Base-by-base conservation (phyloP, 2,888 invertebrate genomes). In the Eupithecia vulgata region DNA sequence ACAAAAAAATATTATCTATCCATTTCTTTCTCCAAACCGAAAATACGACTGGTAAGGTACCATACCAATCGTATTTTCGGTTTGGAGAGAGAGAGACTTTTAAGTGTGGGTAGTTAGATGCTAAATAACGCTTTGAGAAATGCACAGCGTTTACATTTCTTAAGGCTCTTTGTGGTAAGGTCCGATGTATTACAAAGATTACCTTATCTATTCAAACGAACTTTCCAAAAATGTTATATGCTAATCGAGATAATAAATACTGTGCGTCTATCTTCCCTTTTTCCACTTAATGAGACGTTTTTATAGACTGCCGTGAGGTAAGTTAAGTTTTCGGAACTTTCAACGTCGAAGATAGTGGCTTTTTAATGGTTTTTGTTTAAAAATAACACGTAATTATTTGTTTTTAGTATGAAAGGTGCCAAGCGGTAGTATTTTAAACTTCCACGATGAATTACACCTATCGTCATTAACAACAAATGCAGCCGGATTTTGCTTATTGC, bases 351-450 rank as follows among this genome's bases (percentile, higher is more conserved):
- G 62, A 64, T 64, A 64, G 35, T 37, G 35, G 5, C 17, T 64
- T 64, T 62, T 35, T 25, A 57, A 64, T 64, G 35, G 62, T 37
- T 64, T 64, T 34, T 35, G 35, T 34, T 64, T 37, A 78, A 78
- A 73, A 76, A 77, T 77, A 77, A 75, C 74, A 73, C 57, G 57
- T 57, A 57, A 57, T 57, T 57, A 25, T 57, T 57, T 57, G 57
- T 25, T 25, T 57, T 57, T 57, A 25, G 57, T 57, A 57, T 25
- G 57, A 25, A 70, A 67, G 45, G 64, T n/a, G 45, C 40, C 35
- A 40, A 57, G 42, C 45, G 25, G 37, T 67, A 66, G 17, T 61
- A 12, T 67, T 52, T 52, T 52, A 25, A 52, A 52, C 21, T 52
- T 0, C 48, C 48, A 52, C 10, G 48, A 10, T 52, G 12, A 52